Percentiles rank a stretch among this genome's conserved stretches.
Evolutionary conservation across 2,113 vertebrate genomes (phyloP).

Genomic region (Phylloscopus trochiloides): DNA sequence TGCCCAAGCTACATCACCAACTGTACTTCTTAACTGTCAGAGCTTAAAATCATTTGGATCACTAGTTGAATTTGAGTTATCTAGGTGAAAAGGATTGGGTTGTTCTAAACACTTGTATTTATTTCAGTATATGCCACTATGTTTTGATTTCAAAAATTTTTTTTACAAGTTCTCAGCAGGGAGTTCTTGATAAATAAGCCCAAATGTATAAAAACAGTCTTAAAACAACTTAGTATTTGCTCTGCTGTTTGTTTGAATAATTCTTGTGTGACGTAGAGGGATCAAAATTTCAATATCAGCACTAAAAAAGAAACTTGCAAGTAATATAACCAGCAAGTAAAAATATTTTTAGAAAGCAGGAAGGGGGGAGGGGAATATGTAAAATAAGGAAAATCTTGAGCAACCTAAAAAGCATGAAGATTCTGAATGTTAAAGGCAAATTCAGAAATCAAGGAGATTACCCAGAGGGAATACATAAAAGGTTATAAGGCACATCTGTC

Average conservation of each 20-base stretch:
- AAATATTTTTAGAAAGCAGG: neutral
- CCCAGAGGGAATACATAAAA: neutral
- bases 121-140: neutral
- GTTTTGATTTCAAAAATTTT: neutral
- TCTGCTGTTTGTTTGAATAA: neutral
- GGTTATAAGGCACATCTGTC: neutral
- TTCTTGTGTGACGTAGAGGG: neutral
- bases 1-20: neutral
- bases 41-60: neutral
- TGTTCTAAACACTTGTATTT: neutral
- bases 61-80: neutral
- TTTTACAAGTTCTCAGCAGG: neutral
- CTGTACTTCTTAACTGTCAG: neutral
- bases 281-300: neutral
- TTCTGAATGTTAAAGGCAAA: neutral
- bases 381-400: neutral
- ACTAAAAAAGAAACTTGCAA: neutral
- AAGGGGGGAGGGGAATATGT: accelerated
- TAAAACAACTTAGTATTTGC: neutral
- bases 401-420: neutral
- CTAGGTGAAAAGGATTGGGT: neutral
- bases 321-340: neutral
- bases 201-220: neutral
- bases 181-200: neutral
- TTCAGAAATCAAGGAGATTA: neutral